A percentile compares a stretch with the other conserved stretches of the same genome.
These are phyloP conservation scores for Tinamus major DNA, from an alignment of 2,797 vertebrate genomes.

Conservation along the genomic window DNA sequence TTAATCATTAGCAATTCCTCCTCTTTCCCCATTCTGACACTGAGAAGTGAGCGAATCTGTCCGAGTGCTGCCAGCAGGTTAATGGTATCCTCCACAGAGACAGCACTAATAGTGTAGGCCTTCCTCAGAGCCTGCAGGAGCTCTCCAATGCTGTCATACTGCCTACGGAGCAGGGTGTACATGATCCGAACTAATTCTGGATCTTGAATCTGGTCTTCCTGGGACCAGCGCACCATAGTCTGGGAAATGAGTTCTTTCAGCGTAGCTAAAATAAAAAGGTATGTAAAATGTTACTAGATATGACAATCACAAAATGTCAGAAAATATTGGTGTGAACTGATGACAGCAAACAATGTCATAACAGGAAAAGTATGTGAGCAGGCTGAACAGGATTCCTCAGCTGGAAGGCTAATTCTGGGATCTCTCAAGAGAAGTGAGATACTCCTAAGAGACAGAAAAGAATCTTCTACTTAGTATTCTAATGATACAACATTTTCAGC, in stretches of 20 bases:
- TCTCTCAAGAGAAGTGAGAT: background rate
- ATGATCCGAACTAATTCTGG: slow-evolving; percentile 93
- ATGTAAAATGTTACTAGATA: background rate
- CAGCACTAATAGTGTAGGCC: slow-evolving; percentile 94
- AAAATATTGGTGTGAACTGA: background rate
- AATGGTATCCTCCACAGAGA: slow-evolving; percentile 92
- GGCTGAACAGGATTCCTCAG: background rate
- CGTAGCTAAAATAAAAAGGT: slow-evolving; percentile 82
- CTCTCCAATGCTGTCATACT: slow-evolving; percentile 97
- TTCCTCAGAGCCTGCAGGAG: slow-evolving; percentile 93
- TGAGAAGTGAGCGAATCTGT: slow-evolving; percentile 94
- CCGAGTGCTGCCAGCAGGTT: slow-evolving; percentile 92
- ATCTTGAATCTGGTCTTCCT: slow-evolving; percentile 95
- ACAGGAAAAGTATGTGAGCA: background rate
- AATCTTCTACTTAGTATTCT: background rate
- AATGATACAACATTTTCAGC: background rate
- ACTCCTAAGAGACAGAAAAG: background rate
- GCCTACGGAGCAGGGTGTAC: slow-evolving; percentile 94
- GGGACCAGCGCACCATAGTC: slow-evolving; percentile 97
- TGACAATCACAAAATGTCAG: background rate
- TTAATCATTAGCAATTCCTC: slow-evolving; percentile 98
- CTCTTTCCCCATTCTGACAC: slow-evolving; percentile 97
- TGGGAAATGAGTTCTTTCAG: slow-evolving; percentile 96
- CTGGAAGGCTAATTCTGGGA: background rate
- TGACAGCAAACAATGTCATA: background rate